phyloP scores from a whole-genome alignment of 2,888 invertebrate species.

The Timema podura region DNA sequence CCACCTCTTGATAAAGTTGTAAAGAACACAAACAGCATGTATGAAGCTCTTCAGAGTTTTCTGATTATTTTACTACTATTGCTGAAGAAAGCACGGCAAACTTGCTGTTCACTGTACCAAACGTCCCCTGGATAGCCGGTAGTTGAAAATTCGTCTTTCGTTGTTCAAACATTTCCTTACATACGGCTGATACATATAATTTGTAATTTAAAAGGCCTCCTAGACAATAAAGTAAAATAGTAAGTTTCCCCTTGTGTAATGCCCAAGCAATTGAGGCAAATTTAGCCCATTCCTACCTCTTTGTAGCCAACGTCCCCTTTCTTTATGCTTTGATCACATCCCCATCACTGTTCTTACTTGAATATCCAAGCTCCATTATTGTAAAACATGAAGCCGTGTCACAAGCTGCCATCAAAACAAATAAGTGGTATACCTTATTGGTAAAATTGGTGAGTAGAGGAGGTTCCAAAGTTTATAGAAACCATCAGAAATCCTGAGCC shows the following conservation, averaged over 20 bases:
- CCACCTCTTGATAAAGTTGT: not conserved
- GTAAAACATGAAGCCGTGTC: not conserved
- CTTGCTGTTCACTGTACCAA: not conserved
- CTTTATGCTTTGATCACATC: no score
- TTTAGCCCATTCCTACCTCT: no score
- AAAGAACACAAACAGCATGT: slow-evolving; percentile 1
- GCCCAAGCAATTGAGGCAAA: no score
- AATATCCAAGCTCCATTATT: not conserved
- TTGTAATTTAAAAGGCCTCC: not conserved
- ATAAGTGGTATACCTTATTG: no score
- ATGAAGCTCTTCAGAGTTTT: not conserved
- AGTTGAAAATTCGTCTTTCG: not conserved
- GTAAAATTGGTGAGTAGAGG: no score
- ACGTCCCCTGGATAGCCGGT: not conserved
- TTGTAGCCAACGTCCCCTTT: no score
- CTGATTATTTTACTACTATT: not conserved
- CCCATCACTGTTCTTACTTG: no score
- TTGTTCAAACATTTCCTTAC: not conserved
- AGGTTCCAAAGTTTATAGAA: slow-evolving; percentile 8
- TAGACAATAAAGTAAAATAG: not conserved
- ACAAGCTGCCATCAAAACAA: no score
- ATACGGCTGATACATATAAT: not conserved
- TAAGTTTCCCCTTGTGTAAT: no score
- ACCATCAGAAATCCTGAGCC: not conserved
- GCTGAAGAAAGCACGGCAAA: not conserved